Conservation (phyloP, 2,797 vertebrate species). For the Pangasius djambal region DNA sequence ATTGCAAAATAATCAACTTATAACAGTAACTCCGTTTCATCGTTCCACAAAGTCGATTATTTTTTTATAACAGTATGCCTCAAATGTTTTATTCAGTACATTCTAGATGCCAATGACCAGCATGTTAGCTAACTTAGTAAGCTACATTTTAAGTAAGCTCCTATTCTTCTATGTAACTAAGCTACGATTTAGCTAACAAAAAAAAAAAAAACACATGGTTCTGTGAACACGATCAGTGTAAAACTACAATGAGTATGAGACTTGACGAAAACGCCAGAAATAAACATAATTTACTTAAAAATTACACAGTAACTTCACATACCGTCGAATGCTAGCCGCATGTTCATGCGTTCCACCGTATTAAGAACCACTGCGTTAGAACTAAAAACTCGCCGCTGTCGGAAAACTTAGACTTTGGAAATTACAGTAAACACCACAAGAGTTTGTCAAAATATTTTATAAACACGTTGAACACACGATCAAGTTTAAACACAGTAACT, state of each 20-base stretch:
- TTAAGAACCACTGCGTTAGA: not conserved
- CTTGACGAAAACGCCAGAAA: not conserved
- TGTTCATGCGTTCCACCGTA: no score
- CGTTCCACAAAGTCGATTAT: no score
- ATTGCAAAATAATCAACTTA: no score
- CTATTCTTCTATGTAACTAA: not conserved
- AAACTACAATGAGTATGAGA: not conserved
- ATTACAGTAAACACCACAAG: not conserved
- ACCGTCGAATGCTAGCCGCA: not conserved
- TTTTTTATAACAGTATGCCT: no score
- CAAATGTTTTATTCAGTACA: no score
- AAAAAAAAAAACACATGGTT: not conserved
- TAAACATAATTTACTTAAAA: not conserved
- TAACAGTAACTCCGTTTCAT: no score
- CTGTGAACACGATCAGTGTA: not conserved
- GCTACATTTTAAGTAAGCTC: not conserved
- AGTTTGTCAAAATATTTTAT: not conserved
- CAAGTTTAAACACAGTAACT: not conserved
- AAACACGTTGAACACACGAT: not conserved
- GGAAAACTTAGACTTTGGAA: not conserved
- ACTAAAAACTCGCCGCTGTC: not conserved
- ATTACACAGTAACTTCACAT: no score
- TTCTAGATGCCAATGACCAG: not conserved
- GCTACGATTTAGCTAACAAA: not conserved
- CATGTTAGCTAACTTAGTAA: not conserved